phyloP scores from a whole-genome alignment of 1,140 invertebrate species.

The Tetraneura akinire region DNA sequence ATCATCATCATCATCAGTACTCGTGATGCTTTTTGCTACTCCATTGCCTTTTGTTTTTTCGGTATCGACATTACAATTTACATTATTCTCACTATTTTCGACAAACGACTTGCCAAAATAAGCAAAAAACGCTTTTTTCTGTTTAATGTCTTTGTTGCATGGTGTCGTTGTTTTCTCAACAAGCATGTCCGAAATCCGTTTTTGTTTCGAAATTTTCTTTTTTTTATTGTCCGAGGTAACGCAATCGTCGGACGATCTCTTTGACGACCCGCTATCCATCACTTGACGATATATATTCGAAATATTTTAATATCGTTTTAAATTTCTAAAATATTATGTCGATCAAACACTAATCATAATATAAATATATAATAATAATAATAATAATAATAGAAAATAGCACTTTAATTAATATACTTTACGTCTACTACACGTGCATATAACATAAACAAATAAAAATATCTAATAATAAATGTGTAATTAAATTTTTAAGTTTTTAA shows the following conservation, averaged over 20 bases:
- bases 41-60: neutral
- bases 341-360: too few relatives aligned
- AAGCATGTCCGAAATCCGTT: rapidly evolving
- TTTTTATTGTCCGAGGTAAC: neutral
- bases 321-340: too few relatives aligned
- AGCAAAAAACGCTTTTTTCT: conserved; percentile 40
- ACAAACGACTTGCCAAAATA: conserved; percentile 28
- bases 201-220: conserved; percentile 26
- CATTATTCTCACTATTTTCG: neutral
- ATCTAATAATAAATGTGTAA: too few relatives aligned
- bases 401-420: too few relatives aligned
- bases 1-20: too few relatives aligned
- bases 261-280: neutral
- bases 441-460: too few relatives aligned
- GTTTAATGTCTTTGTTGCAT: neutral
- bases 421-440: too few relatives aligned
- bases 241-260: conserved; percentile 19
- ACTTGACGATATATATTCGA: too few relatives aligned
- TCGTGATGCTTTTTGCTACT: neutral
- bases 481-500: too few relatives aligned
- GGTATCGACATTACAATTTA: neutral
- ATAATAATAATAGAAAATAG: too few relatives aligned
- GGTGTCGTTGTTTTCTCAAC: neutral
- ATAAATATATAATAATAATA: too few relatives aligned
- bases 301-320: too few relatives aligned